These are phyloP conservation scores for Leucopsar rothschildi DNA, from an alignment of 2,113 vertebrate genomes.

Conservation along the genomic window DNA sequence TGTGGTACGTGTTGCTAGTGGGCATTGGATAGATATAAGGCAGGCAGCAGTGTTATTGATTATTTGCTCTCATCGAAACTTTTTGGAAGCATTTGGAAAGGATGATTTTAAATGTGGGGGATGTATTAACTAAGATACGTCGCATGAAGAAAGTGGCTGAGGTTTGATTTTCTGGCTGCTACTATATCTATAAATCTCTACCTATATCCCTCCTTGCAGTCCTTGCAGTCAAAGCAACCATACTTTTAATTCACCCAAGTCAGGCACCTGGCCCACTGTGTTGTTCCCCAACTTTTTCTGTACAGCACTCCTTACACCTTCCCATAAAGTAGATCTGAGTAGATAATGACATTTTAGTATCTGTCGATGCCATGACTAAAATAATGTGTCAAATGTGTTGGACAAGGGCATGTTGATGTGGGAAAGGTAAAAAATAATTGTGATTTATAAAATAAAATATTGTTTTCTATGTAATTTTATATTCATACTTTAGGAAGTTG, in stretches of 20 bases:
- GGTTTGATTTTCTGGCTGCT: not conserved
- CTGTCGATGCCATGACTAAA: not conserved
- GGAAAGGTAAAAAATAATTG: not conserved
- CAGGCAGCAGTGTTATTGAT: rapidly evolving
- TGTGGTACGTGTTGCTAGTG: not conserved
- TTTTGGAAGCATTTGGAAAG: not conserved
- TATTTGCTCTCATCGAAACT: not conserved
- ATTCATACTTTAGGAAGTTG: not conserved
- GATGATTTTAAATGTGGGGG: not conserved
- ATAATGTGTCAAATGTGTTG: not conserved
- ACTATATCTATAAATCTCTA: not conserved
- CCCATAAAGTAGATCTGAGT: not conserved
- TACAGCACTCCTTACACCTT: not conserved
- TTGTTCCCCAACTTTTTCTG: not conserved
- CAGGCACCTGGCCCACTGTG: not conserved
- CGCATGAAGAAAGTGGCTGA: not conserved
- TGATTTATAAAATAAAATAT: not conserved
- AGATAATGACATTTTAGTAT: not conserved
- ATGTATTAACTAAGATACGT: not conserved
- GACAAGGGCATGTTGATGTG: not conserved
- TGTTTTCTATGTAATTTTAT: not conserved
- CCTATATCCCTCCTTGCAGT: not conserved
- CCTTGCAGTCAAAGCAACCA: not conserved
- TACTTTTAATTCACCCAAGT: not conserved
- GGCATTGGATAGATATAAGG: not conserved